These are phyloP conservation scores for Matsumyia berberina DNA, from an alignment of 2,888 invertebrate species.

Conservation along the genomic window DNA sequence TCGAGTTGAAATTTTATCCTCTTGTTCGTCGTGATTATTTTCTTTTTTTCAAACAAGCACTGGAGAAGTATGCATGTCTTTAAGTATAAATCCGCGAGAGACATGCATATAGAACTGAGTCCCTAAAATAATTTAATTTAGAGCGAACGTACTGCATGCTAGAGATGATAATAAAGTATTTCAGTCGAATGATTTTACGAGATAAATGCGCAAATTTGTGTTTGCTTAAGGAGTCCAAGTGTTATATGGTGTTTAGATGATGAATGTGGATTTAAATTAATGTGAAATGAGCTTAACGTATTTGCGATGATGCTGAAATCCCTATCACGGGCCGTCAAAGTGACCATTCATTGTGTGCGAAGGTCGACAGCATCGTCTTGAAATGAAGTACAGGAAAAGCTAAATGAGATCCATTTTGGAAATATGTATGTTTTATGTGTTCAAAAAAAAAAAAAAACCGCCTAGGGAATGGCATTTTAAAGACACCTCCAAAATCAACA, in stretches of 20 bases:
- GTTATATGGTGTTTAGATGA: background rate
- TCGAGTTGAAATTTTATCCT: conserved; percentile 25
- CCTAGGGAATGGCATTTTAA: too few species aligned
- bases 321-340: background rate
- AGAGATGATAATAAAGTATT: conserved; percentile 42
- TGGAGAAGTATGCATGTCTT: conserved; percentile 12
- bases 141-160: conserved; percentile 13
- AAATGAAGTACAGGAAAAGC: too few species aligned
- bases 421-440: too few species aligned
- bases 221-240: background rate
- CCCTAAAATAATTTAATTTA: conserved; percentile 51
- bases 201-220: conserved; percentile 37
- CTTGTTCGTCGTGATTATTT: conserved; percentile 41
- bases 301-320: background rate
- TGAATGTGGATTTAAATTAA: conserved; percentile 19
- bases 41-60: too few species aligned
- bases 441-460: too few species aligned
- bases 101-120: conserved; percentile 17
- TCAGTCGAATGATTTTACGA: conserved; percentile 63
- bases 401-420: too few species aligned
- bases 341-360: background rate
- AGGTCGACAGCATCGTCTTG: too few species aligned
- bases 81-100: conserved; percentile 40
- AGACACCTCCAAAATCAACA: too few species aligned
- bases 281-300: conserved; percentile 28